Evolutionary conservation across 2,797 vertebrate genomes (phyloP).

Genomic region (Pangasius krempfi): DNA sequence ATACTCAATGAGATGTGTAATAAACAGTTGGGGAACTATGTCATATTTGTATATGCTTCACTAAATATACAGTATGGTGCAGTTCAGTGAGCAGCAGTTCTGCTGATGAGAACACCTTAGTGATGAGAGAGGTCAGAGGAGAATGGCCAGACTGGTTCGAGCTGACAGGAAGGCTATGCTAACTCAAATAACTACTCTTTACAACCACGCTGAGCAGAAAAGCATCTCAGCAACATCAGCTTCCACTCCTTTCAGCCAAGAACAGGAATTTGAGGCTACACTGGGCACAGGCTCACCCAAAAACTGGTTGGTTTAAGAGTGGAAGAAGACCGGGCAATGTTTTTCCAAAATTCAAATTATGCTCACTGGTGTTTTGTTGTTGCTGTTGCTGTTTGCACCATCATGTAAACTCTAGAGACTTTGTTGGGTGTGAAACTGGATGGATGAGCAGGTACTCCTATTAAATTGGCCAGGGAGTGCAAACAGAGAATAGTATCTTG

Average conservation of each 20-base stretch:
- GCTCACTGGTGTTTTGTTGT: neutral
- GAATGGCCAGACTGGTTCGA: neutral
- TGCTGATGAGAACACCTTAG: neutral
- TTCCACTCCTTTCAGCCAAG: neutral
- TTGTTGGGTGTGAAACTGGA: neutral
- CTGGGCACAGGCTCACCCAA: neutral
- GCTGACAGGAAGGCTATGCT: neutral
- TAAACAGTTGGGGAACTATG: neutral
- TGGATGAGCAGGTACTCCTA: neutral
- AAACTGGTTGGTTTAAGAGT: neutral
- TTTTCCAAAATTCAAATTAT: neutral
- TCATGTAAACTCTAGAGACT: neutral
- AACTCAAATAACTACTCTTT: neutral
- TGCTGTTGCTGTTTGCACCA: neutral
- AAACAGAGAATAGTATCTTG: neutral
- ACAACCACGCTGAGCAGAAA: neutral
- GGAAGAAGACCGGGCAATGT: neutral
- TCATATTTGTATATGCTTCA: neutral
- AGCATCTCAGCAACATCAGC: neutral
- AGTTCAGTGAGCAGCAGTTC: neutral
- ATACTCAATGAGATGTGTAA: neutral
- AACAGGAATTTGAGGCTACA: neutral
- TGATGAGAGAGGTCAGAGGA: neutral
- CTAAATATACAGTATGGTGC: neutral
- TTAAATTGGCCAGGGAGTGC: neutral